phyloP scores from a whole-genome alignment of 2,113 vertebrate genomes.

The Corynorhinus townsendii region DNA sequence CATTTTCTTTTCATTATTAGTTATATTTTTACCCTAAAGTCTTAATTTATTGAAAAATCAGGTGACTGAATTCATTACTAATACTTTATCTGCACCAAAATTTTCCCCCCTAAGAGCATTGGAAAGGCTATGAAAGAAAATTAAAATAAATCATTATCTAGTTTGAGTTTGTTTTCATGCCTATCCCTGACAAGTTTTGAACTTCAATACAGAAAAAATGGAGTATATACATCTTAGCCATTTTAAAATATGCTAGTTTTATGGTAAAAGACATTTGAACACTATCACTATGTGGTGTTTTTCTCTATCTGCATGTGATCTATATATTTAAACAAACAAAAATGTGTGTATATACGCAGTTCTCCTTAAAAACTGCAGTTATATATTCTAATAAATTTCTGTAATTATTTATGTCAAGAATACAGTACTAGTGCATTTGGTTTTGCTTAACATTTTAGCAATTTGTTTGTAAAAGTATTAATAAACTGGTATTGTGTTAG shows the following conservation, averaged over 20 bases:
- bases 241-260: neutral
- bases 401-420: slow-evolving; percentile 15
- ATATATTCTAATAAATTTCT: slow-evolving; percentile 5
- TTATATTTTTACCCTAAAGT: slow-evolving; percentile 12
- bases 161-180: neutral
- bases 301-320: neutral
- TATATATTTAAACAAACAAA: neutral
- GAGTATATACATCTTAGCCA: neutral
- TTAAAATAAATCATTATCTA: neutral
- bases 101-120: neutral
- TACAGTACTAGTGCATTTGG: neutral
- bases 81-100: neutral
- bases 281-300: neutral
- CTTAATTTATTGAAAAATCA: slow-evolving; percentile 37
- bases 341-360: neutral
- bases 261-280: neutral
- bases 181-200: neutral
- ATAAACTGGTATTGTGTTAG: slow-evolving; percentile 21
- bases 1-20: neutral
- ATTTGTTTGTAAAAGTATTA: slow-evolving; percentile 27
- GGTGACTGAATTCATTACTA: neutral
- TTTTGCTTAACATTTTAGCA: neutral
- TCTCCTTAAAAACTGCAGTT: neutral
- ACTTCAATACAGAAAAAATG: neutral
- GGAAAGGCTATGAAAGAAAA: neutral